Evolutionary conservation across 2,888 invertebrate genomes (phyloP).

Genomic region (Lordiphosa andalusiaca): DNA sequence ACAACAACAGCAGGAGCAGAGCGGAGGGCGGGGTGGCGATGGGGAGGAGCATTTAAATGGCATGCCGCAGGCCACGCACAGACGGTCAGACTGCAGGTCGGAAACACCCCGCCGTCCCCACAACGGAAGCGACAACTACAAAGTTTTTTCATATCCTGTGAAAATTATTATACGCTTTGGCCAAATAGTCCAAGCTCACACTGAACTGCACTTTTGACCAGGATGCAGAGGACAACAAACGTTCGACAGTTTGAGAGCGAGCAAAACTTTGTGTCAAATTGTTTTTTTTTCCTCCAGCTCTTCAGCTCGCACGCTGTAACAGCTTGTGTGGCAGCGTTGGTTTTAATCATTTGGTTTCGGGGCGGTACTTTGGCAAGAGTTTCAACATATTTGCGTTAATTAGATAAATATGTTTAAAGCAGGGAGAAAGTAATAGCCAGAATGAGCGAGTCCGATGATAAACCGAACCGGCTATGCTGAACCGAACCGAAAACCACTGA

Average conservation of each 20-base stretch:
- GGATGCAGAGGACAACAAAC: slow-evolving; percentile 24
- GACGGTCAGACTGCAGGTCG: slow-evolving; percentile 32
- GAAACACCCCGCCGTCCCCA: no score
- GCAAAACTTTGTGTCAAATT: slow-evolving; percentile 48
- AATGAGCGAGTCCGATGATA: no score
- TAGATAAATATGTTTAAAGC: no score
- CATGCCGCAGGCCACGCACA: slow-evolving; percentile 43
- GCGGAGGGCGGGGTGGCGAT: not conserved
- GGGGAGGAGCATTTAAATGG: slow-evolving; percentile 41
- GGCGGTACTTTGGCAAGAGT: not conserved
- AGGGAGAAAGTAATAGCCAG: no score
- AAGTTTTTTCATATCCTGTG: slow-evolving; percentile 74
- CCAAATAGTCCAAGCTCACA: slow-evolving; percentile 56
- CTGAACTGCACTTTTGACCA: slow-evolving; percentile 29
- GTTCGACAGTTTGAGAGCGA: slow-evolving; percentile 33
- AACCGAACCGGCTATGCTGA: no score
- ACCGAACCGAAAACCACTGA: no score
- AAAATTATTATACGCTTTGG: slow-evolving; percentile 73
- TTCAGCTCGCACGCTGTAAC: slow-evolving; percentile 29
- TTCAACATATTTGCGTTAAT: no score
- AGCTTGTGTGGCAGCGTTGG: slow-evolving; percentile 57
- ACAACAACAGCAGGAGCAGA: slow-evolving; percentile 51
- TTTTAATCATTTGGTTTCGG: slow-evolving; percentile 48
- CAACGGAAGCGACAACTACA: slow-evolving; percentile 66
- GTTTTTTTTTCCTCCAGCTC: slow-evolving; percentile 27